phyloP scores from a whole-genome alignment of 2,888 invertebrate species.

The Mythimna pallens region DNA sequence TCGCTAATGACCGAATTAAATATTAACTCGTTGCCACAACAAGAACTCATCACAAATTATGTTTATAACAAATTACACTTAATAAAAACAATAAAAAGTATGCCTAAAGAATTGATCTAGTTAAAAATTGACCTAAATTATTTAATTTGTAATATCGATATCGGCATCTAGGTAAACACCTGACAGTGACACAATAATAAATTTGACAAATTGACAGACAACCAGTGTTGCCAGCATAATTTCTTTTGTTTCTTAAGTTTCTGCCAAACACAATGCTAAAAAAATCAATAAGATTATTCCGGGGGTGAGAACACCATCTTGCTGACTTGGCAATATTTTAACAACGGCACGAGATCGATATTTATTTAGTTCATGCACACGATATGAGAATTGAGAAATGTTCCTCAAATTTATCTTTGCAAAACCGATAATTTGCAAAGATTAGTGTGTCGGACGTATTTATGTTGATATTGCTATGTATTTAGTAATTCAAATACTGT shows the following conservation, averaged over 20 bases:
- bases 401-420: not conserved
- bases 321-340: constrained; percentile 17
- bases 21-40: constrained; percentile 86
- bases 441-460: not conserved
- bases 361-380: not conserved
- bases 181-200: constrained; percentile 77
- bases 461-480: not conserved
- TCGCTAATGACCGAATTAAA: constrained; percentile 84
- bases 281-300: constrained; percentile 33
- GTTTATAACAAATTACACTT: constrained; percentile 62
- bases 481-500: not conserved
- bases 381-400: not conserved
- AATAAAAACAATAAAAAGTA: constrained; percentile 61
- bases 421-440: not conserved
- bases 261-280: constrained; percentile 15
- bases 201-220: constrained; percentile 62
- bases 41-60: constrained; percentile 86
- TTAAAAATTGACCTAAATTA: constrained; percentile 81
- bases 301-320: constrained; percentile 12
- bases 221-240: constrained; percentile 45
- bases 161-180: constrained; percentile 81
- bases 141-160: constrained; percentile 57
- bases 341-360: not conserved
- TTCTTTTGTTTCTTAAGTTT: constrained; percentile 21
- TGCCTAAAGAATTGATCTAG: constrained; percentile 43